Evolutionary conservation across 2,888 invertebrate genomes (phyloP), one percentile per base, ranked within the genome.

Genomic region (Pasiphila rectangulata): DNA sequence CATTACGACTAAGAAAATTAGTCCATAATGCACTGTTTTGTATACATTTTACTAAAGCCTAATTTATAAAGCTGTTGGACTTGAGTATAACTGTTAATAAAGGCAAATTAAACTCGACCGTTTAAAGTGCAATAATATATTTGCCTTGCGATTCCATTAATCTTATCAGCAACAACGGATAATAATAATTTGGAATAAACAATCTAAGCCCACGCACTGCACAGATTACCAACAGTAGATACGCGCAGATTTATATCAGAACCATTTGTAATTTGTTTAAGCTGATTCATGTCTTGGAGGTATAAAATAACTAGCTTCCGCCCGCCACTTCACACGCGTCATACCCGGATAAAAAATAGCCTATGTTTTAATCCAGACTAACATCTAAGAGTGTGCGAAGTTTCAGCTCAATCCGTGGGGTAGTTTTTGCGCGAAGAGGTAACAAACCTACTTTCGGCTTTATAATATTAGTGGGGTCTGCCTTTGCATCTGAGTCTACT

Each of bases 231-330:
- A 21, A 21, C 40, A 27, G 35, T 24, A 27, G 15, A 17, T 17
- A 2, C 30, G 12, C 4, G 62, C 58, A 59, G 57, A 57, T 54
- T 59, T 61, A 57, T 57, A 64, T 70, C 46, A 54, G 36, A 58
- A 44, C 54, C 54, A 57, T 56, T 59, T 64, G 62, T 59, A 55
- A 62, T 51, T 65, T 61, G 64, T 58, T 56, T 45, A 51, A 43
- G 10, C 35, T 15, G 30, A 37, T 36, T 32, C 19, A 12, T 38
- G 30, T 39, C 21, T 40, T 50, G 49, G 46, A 39, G 16, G 23
- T 27, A 21, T 29, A 43, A 30, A 10, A 15, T 16, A 17, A 45
- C 46, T 15, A 34, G 10, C n/a, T n/a, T n/a, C n/a, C n/a, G n/a
- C n/a, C n/a, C n/a, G n/a, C n/a, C n/a, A n/a, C n/a, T n/a, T n/a